These are phyloP conservation scores for Drosophila ogumai DNA, from an alignment of 1,140 invertebrate species.

Conservation along the genomic window DNA sequence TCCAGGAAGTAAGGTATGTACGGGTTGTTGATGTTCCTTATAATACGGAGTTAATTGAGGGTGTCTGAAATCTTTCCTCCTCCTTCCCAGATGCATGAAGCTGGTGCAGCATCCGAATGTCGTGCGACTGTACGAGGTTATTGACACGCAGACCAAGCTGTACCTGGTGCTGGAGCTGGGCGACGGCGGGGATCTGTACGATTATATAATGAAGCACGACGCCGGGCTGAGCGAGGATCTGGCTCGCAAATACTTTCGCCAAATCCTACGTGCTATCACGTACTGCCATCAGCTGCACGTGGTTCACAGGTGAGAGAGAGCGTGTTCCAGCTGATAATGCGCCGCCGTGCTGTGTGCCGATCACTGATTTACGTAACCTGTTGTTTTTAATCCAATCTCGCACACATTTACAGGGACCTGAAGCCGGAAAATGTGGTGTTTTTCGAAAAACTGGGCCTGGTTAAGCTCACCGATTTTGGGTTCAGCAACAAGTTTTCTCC, in stretches of 20 bases:
- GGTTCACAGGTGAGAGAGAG: slow-evolving; percentile 90
- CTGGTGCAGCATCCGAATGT: slow-evolving; percentile 99
- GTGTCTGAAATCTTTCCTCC: neutral
- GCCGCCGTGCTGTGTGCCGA: neutral
- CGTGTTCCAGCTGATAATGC: slow-evolving; percentile 28
- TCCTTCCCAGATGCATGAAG: slow-evolving; percentile 95
- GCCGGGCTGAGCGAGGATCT: slow-evolving; percentile 90
- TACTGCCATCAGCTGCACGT: slow-evolving; percentile 98
- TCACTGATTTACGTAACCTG: slow-evolving; percentile 63
- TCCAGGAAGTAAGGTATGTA: slow-evolving; percentile 92
- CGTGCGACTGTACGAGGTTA: slow-evolving; percentile 98
- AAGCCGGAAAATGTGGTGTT: slow-evolving; percentile 99
- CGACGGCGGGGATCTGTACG: slow-evolving; percentile 99
- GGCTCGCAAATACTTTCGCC: slow-evolving; percentile 96
- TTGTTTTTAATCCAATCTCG: slow-evolving; percentile 14
- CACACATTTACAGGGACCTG: slow-evolving; percentile 95
- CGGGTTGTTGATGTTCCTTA: neutral
- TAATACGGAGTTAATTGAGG: neutral
- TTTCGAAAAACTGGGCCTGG: slow-evolving; percentile 98
- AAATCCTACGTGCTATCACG: slow-evolving; percentile 98
- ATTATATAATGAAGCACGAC: slow-evolving; percentile 99
- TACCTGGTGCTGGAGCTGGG: slow-evolving; percentile 98
- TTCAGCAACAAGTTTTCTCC: slow-evolving; percentile 99
- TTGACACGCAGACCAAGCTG: slow-evolving; percentile 98
- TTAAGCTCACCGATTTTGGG: slow-evolving; percentile 99